Evolutionary conservation across 2,113 vertebrate genomes (phyloP).

Genomic region (Varanus komodoensis): DNA sequence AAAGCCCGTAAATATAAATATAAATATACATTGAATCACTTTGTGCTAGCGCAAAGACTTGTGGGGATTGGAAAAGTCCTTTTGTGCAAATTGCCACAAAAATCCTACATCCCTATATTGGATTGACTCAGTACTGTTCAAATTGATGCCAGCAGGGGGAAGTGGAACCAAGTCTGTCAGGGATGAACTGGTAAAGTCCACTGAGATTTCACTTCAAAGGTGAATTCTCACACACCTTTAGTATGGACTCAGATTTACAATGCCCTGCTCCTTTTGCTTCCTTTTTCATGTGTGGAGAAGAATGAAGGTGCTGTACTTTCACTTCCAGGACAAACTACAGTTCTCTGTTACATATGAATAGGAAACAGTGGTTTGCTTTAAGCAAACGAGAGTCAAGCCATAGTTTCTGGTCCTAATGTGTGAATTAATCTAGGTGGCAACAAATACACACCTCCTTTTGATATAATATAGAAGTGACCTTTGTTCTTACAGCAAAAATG

Average conservation of each 20-base stretch:
- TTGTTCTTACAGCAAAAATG: neutral
- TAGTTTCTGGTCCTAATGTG: neutral
- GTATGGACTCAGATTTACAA: neutral
- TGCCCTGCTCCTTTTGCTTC: neutral
- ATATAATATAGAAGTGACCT: neutral
- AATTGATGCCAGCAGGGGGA: too few relatives aligned
- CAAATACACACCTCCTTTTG: neutral
- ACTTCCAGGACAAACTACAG: neutral
- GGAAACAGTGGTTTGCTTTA: neutral
- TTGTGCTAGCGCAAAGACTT: too few relatives aligned
- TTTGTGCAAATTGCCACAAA: too few relatives aligned
- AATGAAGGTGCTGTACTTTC: neutral
- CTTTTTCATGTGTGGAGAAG: neutral
- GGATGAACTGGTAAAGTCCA: too few relatives aligned
- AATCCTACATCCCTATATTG: too few relatives aligned
- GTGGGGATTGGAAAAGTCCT: too few relatives aligned
- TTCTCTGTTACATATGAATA: neutral
- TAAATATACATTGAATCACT: too few relatives aligned
- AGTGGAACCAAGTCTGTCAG: too few relatives aligned
- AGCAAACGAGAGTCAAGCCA: neutral
- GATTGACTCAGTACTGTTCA: too few relatives aligned
- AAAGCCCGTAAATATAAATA: too few relatives aligned
- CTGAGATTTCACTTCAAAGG: too few relatives aligned
- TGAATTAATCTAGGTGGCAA: neutral
- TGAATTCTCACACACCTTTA: too few relatives aligned